These are phyloP conservation scores for Ceratoteleas bidentatus DNA, from an alignment of 1,140 invertebrate species.

Conservation along the genomic window DNA sequence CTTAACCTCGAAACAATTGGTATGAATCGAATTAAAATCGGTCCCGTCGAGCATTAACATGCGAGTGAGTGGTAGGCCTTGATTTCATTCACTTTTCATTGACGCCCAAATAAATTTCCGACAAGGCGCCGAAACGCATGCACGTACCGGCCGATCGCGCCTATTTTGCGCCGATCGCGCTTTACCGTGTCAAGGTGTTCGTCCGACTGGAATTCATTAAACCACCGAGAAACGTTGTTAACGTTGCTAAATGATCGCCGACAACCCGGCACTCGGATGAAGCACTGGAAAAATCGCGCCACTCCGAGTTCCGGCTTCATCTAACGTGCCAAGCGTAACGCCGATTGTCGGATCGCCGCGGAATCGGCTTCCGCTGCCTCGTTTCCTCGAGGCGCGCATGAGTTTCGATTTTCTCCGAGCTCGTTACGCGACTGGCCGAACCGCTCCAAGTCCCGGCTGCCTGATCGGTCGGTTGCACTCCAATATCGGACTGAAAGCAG, in stretches of 20 bases:
- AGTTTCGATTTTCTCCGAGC: constrained; percentile 69
- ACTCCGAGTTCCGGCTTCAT: too few relatives aligned
- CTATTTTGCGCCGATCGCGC: neutral
- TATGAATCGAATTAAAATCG: too few relatives aligned
- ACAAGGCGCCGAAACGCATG: too few relatives aligned
- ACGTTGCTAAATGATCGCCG: neutral
- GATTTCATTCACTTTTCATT: constrained; percentile 1
- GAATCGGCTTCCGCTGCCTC: constrained; percentile 9
- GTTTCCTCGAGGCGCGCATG: constrained; percentile 42
- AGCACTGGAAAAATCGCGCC: neutral
- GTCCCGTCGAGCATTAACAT: neutral
- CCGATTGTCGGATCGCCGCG: neutral
- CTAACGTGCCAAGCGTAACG: neutral
- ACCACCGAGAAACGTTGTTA: neutral
- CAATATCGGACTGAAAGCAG: too few relatives aligned
- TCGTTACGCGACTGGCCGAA: constrained; percentile 41
- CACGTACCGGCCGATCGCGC: too few relatives aligned
- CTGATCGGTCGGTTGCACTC: too few relatives aligned
- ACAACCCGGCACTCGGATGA: neutral
- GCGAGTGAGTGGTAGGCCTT: constrained; percentile 23
- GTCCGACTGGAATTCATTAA: neutral
- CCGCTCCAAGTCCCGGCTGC: constrained; percentile 10
- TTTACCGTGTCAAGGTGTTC: constrained; percentile 4
- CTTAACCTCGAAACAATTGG: too few relatives aligned
- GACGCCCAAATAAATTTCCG: too few relatives aligned